Conservation (phyloP, 2,888 invertebrate species). For the Hecatera dysodea region DNA sequence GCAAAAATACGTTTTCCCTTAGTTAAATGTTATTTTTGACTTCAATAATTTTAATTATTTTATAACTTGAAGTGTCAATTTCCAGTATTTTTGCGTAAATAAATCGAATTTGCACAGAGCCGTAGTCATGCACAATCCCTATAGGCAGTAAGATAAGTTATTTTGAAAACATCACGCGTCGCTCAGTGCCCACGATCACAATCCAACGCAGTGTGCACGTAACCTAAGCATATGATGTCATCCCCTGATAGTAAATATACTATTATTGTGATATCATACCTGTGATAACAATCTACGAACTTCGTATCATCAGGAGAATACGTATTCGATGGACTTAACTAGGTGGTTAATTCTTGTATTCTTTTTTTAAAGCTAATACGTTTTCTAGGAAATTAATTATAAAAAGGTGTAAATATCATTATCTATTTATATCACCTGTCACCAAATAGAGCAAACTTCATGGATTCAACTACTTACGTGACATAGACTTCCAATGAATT, state of each 20-base stretch:
- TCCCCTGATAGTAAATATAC: constrained; percentile 61
- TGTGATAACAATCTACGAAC: constrained; percentile 65
- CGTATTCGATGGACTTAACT: constrained; percentile 18
- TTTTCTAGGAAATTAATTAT: not conserved
- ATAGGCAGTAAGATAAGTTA: constrained; percentile 27
- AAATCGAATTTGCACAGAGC: too few relatives aligned
- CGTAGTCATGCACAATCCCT: too few relatives aligned
- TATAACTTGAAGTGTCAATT: too few relatives aligned
- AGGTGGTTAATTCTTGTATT: not conserved
- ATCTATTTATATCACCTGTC: too few relatives aligned
- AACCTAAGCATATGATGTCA: constrained; percentile 66
- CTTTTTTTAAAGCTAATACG: constrained; percentile 14
- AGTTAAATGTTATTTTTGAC: too few relatives aligned
- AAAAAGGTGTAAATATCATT: not conserved
- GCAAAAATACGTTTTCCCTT: too few relatives aligned
- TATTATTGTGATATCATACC: constrained; percentile 60
- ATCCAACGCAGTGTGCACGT: constrained; percentile 50
- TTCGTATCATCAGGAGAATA: constrained; percentile 15
- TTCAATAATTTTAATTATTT: too few relatives aligned
- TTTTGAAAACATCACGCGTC: constrained; percentile 35
- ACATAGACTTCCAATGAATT: not conserved
- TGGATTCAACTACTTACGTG: too few relatives aligned
- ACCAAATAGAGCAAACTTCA: too few relatives aligned
- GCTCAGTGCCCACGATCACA: constrained; percentile 44
- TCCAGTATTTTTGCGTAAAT: too few relatives aligned